phyloP scores from a whole-genome alignment of 2,888 invertebrate genomes.

The Norana najaformis region DNA sequence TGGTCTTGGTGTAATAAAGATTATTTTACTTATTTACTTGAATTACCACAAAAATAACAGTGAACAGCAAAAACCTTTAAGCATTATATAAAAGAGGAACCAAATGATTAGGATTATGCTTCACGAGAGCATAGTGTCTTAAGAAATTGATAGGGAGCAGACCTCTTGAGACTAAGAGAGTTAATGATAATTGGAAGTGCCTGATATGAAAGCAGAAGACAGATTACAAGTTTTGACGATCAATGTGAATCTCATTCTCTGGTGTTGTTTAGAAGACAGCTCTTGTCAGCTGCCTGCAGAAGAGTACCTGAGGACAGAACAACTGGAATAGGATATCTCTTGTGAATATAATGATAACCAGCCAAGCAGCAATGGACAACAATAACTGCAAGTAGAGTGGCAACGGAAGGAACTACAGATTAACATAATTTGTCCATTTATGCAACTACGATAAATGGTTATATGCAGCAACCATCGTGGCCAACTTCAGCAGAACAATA shows the following conservation, averaged over 20 bases:
- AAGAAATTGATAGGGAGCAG: not conserved
- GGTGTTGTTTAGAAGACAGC: not conserved
- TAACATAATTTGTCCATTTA: not conserved
- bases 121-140: not conserved
- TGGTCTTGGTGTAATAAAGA: too few relatives aligned
- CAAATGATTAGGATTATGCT: not conserved
- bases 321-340: not conserved
- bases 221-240: not conserved
- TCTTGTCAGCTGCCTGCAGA: not conserved
- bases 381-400: not conserved
- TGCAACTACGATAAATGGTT: not conserved
- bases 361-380: not conserved
- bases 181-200: not conserved
- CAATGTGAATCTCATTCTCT: not conserved
- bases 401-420: not conserved
- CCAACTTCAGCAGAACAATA: constrained; percentile 1
- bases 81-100: not conserved
- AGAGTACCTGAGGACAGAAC: constrained; percentile 1
- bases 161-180: not conserved
- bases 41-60: not conserved
- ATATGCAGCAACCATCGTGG: not conserved
- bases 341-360: not conserved
- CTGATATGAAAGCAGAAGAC: not conserved
- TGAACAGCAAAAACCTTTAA: not conserved
- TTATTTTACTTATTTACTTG: too few relatives aligned